Evolutionary conservation across 2,888 invertebrate genomes (phyloP), one percentile per base, ranked within the genome.

Genomic region (Gortyna flavago): DNA sequence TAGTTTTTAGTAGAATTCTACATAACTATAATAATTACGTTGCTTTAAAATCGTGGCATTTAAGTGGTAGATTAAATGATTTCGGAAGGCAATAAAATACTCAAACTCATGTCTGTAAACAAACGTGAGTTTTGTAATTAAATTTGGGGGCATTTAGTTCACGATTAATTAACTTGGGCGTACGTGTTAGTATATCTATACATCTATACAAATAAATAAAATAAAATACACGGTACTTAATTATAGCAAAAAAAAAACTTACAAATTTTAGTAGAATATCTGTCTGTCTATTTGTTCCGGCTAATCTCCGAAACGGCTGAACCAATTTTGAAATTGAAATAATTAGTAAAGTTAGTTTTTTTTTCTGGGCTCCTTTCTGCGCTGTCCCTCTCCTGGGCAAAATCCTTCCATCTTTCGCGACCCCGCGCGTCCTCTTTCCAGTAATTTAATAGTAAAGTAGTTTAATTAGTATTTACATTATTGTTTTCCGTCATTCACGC

Each of bases 81-180:
- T 72, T 68, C 44, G 51, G 72, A 18, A 72, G 21, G 64, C 69
- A 61, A 69, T 59, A 72, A 69, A 68, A 44, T 65, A 54, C 29
- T 35, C 21, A 32, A 38, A 59, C 6, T 18, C 64, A 21, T 41
- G n/a, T n/a, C n/a, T n/a, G 35, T 77, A 61, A 68, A 72, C 44
- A 69, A 78, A 69, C 62, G 78, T 69, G 64, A 68, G 61, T 18
- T n/a, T n/a, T 44, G 2, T 54, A 61, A 81, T 70, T 54, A 71
- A 29, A 25, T 82, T 78, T 70, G 18, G 64, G 32, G 21, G 38
- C 44, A 66, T 62, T 78, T 38, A 51, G 25, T 72, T 79, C n/a
- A 79, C 32, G 67, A 41, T 64, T 59, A 72, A 71, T 84, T 79
- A 79, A 79, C 59, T 79, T 71, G 29, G 13, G 2, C 11, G 41